Percentiles rank a stretch among this genome's conserved stretches.
These are phyloP conservation scores for Holotrichia oblita DNA, from an alignment of 1,140 invertebrate genomes.

Conservation along the genomic window DNA sequence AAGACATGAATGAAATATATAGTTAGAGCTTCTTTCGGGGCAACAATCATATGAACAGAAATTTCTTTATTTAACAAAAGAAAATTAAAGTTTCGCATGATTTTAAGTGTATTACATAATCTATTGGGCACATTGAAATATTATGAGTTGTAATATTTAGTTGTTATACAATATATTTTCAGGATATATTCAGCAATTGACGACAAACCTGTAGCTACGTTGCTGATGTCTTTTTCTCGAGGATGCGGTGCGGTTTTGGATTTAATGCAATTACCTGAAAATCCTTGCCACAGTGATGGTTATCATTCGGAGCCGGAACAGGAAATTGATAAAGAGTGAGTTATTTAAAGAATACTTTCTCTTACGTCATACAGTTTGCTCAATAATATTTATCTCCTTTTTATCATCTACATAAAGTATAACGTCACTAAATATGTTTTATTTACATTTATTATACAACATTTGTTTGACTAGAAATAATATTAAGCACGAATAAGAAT, in stretches of 20 bases:
- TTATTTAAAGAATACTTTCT: not conserved
- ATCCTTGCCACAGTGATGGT: constrained; percentile 70
- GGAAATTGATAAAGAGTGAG: constrained; percentile 55
- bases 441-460: too few relatives aligned
- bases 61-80: too few relatives aligned
- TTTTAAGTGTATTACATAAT: too few relatives aligned
- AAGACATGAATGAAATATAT: too few relatives aligned
- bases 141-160: not conserved
- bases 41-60: too few relatives aligned
- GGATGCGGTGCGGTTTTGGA: constrained; percentile 82
- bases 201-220: constrained; percentile 73
- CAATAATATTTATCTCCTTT: not conserved
- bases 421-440: too few relatives aligned
- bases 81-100: too few relatives aligned
- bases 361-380: not conserved
- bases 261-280: constrained; percentile 71
- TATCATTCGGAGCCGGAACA: constrained; percentile 86
- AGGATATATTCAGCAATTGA: constrained; percentile 62
- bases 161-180: constrained; percentile 39
- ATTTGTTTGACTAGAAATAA: too few relatives aligned
- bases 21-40: too few relatives aligned
- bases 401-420: too few relatives aligned
- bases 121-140: too few relatives aligned
- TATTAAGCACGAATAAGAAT: too few relatives aligned
- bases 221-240: constrained; percentile 85